phyloP scores from a whole-genome alignment of 2,888 invertebrate species.

The Nemotelus pantherinus region DNA sequence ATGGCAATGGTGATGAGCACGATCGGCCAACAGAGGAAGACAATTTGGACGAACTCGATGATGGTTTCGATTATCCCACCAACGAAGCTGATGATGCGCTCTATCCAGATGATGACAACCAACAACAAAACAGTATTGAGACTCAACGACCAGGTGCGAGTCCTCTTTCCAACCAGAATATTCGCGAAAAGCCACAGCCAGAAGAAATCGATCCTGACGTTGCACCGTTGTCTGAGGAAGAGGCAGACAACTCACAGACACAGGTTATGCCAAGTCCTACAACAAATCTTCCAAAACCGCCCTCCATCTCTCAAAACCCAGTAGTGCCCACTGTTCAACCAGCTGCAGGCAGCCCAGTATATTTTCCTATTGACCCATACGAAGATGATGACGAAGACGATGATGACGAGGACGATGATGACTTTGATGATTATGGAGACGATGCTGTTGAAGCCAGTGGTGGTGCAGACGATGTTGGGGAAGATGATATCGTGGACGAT shows the following conservation, averaged over 20 bases:
- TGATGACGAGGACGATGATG: not conserved
- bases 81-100: too few species aligned
- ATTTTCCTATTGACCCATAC: not conserved
- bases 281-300: not conserved
- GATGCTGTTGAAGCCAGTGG: not conserved
- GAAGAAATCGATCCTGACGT: slow-evolving; percentile 26
- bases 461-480: not conserved
- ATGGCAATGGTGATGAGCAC: too few species aligned
- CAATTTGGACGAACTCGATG: not conserved
- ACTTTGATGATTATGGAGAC: not conserved
- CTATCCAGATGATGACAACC: too few species aligned
- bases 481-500: not conserved
- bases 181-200: not conserved
- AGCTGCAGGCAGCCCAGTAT: too few species aligned
- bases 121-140: too few species aligned
- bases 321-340: too few species aligned
- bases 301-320: not conserved
- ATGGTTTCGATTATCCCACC: too few species aligned
- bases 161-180: too few species aligned
- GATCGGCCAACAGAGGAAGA: not conserved
- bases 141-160: too few species aligned
- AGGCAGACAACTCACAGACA: not conserved
- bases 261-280: not conserved
- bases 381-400: not conserved
- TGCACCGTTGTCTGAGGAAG: slow-evolving; percentile 4